A percentile compares a stretch with the other conserved stretches of the same genome.
Evolutionary conservation across 1,140 invertebrate species (phyloP).

Genomic region (Drosophila bocqueti): DNA sequence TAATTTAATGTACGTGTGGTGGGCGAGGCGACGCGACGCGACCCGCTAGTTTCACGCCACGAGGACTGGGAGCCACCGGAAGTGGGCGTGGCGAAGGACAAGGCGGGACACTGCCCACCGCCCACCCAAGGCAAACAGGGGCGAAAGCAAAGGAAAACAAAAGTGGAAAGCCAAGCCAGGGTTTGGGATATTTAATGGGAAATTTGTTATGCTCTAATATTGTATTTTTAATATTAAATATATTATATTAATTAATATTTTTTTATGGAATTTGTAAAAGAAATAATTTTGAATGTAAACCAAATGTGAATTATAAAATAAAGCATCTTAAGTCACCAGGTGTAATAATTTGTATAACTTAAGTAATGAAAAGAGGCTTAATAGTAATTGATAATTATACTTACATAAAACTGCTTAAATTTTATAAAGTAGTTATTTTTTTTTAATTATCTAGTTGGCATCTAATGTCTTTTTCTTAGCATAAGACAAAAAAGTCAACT

Average conservation of each 20-base stretch:
- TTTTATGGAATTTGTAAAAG: background rate
- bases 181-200: background rate
- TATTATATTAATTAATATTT: background rate
- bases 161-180: conserved; percentile 32
- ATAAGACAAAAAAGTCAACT: too few species aligned
- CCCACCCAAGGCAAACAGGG: conserved; percentile 38
- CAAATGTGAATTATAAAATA: background rate
- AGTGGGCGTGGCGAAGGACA: conserved; percentile 41
- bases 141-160: conserved; percentile 51
- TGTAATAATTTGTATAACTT: too few species aligned
- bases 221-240: too few species aligned
- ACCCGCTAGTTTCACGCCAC: conserved; percentile 67
- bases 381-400: background rate
- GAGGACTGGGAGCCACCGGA: conserved; percentile 40
- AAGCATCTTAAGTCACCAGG: background rate
- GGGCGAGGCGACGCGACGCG: conserved; percentile 46
- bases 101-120: background rate
- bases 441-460: too few species aligned
- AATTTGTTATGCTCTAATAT: conserved; percentile 31
- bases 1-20: conserved; percentile 78
- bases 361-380: too few species aligned
- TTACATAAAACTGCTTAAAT: background rate
- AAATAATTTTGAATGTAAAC: background rate
- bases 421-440: too few species aligned
- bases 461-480: too few species aligned